phyloP scores from a whole-genome alignment of 2,113 vertebrate genomes.

The Hirundichthys speculiger region DNA sequence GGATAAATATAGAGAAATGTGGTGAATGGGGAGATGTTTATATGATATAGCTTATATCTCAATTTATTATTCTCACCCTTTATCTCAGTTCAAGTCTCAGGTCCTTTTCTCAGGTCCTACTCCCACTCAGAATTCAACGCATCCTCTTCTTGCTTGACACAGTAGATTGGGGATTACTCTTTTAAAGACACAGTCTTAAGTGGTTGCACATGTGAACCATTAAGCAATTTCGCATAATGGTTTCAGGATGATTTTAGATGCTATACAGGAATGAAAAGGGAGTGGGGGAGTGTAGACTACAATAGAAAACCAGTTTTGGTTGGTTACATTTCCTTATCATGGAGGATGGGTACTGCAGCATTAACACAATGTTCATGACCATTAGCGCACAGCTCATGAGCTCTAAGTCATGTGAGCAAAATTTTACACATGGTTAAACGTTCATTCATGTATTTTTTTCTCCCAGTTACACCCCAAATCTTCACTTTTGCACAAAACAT shows the following conservation, averaged over 20 bases:
- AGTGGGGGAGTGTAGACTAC: constrained; percentile 44
- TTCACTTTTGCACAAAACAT: neutral
- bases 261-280: constrained; percentile 39
- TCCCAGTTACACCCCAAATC: neutral
- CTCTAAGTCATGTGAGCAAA: no score
- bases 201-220: constrained; percentile 80
- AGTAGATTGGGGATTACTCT: constrained; percentile 77
- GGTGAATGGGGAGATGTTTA: constrained; percentile 12
- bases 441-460: neutral
- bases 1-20: constrained; percentile 10
- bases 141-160: constrained; percentile 64
- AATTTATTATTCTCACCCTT: constrained; percentile 15
- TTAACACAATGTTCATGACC: constrained; percentile 47
- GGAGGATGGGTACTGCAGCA: constrained; percentile 50
- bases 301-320: constrained; percentile 49
- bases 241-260: constrained; percentile 78
- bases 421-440: neutral
- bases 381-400: constrained; percentile 30
- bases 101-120: constrained; percentile 30
- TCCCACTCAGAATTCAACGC: constrained; percentile 42
- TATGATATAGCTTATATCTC: constrained; percentile 41
- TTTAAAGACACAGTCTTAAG: constrained; percentile 78
- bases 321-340: constrained; percentile 51
- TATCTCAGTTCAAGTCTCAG: constrained; percentile 30
- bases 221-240: constrained; percentile 81